Evolutionary conservation across 2,888 invertebrate genomes (phyloP).

Genomic region (Drosophila vallismaia): DNA sequence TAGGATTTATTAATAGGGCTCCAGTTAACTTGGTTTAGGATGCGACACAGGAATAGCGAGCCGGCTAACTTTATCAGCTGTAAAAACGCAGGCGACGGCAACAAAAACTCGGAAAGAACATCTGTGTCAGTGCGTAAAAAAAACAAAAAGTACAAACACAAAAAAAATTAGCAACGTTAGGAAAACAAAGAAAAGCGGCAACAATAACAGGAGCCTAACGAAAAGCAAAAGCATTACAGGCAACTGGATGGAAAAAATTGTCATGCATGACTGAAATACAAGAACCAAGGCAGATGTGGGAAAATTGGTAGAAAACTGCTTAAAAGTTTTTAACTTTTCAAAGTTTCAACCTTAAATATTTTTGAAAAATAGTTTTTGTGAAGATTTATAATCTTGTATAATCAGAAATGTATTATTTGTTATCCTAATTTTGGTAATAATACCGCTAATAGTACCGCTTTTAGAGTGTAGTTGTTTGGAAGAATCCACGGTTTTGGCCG

Average conservation of each 20-base stretch:
- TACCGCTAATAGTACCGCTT: constrained; percentile 3
- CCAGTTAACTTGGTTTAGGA: constrained; percentile 60
- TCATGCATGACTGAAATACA: constrained; percentile 75
- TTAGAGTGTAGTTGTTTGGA: constrained; percentile 2
- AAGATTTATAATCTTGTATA: too few species aligned
- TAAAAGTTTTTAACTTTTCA: background rate
- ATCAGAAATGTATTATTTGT: too few species aligned
- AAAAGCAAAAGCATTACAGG: constrained; percentile 44
- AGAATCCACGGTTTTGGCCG: constrained; percentile 20
- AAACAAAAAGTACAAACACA: constrained; percentile 35
- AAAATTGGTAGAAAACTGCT: background rate
- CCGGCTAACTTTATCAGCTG: constrained; percentile 67
- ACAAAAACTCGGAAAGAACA: constrained; percentile 44
- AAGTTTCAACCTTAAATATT: background rate
- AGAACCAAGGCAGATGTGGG: constrained; percentile 37
- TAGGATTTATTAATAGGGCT: constrained; percentile 30
- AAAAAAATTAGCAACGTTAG: constrained; percentile 34
- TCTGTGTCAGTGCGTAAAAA: constrained; percentile 60
- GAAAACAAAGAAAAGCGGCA: constrained; percentile 30
- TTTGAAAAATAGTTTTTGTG: too few species aligned
- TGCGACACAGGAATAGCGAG: constrained; percentile 45
- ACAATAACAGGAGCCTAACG: constrained; percentile 23
- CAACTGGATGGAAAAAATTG: constrained; percentile 73
- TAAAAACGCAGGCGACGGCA: constrained; percentile 52
- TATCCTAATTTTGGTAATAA: too few species aligned